These are phyloP conservation scores for Ephialtes manifestator DNA, from an alignment of 2,888 invertebrate species.

Conservation along the genomic window DNA sequence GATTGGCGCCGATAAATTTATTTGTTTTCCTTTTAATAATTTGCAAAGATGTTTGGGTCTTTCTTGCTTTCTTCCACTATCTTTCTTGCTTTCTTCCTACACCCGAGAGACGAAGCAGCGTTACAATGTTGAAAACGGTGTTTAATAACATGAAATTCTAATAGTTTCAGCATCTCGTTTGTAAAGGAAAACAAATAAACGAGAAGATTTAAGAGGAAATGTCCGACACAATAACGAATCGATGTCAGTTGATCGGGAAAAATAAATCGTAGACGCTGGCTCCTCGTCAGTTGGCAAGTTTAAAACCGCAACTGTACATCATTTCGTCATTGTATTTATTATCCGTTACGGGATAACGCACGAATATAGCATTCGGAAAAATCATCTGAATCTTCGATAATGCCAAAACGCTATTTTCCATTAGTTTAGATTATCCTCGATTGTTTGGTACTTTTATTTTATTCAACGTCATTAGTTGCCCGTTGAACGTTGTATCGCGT, in stretches of 20 bases:
- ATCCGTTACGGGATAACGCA: conserved; percentile 14
- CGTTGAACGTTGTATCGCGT: conserved; percentile 21
- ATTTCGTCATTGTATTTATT: neutral
- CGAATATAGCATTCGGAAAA: conserved; percentile 23
- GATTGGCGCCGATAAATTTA: conserved; percentile 75
- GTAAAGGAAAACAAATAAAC: conserved; percentile 61
- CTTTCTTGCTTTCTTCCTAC: conserved; percentile 30
- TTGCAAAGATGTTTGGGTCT: conserved; percentile 25
- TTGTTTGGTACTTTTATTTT: neutral
- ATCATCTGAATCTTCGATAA: conserved; percentile 27
- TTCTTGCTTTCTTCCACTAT: conserved; percentile 22
- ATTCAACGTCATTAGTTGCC: neutral
- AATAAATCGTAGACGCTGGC: neutral
- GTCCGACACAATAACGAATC: conserved; percentile 25
- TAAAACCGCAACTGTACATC: neutral
- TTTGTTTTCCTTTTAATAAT: conserved; percentile 72
- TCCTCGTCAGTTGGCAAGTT: neutral
- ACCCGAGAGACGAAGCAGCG: neutral
- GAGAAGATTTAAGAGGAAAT: conserved; percentile 14
- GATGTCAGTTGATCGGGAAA: neutral
- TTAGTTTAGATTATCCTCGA: conserved; percentile 9
- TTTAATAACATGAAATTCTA: neutral
- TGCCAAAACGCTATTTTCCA: conserved; percentile 1
- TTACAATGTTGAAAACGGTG: conserved; percentile 41
- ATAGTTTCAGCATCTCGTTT: neutral